These are phyloP conservation scores for Chionomys nivalis DNA, from an alignment of 2,113 vertebrate species.

Conservation along the genomic window DNA sequence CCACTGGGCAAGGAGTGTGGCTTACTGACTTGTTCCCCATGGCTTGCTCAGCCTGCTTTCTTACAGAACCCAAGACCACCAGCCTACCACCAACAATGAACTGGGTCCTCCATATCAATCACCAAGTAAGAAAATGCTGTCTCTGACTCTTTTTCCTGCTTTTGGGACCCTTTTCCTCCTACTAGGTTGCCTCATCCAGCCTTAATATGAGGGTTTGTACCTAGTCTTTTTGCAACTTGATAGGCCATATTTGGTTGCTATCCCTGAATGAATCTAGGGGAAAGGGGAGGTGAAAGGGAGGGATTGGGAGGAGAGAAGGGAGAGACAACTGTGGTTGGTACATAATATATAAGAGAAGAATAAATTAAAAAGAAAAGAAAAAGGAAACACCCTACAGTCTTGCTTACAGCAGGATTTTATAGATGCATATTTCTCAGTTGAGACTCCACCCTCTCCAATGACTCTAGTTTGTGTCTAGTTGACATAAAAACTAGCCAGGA, in stretches of 20 bases:
- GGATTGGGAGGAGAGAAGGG: background rate
- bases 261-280: background rate
- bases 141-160: background rate
- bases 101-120: background rate
- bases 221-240: background rate
- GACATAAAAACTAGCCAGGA: background rate
- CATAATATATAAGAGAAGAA: background rate
- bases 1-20: background rate
- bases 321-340: background rate
- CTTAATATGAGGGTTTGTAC: background rate
- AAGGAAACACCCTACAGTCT: background rate
- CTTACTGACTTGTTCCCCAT: background rate
- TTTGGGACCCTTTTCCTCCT: background rate
- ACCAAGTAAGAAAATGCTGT: background rate
- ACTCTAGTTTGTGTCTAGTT: background rate
- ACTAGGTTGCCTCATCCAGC: background rate
- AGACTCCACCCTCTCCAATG: background rate
- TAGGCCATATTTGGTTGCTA: background rate
- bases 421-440: background rate
- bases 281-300: rapidly evolving
- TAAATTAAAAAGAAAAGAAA: background rate
- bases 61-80: background rate
- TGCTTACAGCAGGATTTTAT: background rate
- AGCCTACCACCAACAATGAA: background rate
- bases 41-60: background rate